These are phyloP conservation scores for Drosophila helvetica DNA, from an alignment of 2,888 invertebrate genomes.

Conservation along the genomic window DNA sequence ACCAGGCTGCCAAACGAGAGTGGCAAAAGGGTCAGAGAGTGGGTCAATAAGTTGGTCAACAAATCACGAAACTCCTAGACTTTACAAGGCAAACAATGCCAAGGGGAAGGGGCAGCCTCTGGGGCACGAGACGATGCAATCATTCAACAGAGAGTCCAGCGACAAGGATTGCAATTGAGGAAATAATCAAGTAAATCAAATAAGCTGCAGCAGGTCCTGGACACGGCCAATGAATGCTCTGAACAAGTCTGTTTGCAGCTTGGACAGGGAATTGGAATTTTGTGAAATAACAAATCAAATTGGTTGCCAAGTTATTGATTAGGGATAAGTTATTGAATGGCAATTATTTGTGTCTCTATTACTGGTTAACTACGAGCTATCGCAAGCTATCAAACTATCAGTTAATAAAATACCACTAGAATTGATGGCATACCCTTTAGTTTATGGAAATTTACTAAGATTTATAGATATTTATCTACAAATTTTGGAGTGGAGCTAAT, in stretches of 20 bases:
- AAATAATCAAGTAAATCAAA: constrained; percentile 35
- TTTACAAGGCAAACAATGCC: constrained; percentile 29
- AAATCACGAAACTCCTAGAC: constrained; percentile 10
- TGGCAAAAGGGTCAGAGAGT: neutral
- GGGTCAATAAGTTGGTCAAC: constrained; percentile 43
- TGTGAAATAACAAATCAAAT: neutral
- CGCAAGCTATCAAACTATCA: neutral
- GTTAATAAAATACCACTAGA: too few species aligned
- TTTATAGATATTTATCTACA: neutral
- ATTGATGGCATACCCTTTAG: too few species aligned
- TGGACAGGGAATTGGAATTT: neutral
- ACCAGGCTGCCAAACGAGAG: constrained; percentile 87
- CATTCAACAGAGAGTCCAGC: constrained; percentile 5
- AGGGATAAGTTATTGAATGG: neutral
- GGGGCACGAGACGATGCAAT: constrained; percentile 19
- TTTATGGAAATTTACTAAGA: too few species aligned
- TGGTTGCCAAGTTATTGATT: neutral
- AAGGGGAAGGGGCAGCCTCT: neutral
- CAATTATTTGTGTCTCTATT: too few species aligned
- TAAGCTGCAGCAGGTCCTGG: constrained; percentile 11
- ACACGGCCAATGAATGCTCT: constrained; percentile 6
- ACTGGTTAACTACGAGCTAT: too few species aligned
- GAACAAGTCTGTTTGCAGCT: neutral
- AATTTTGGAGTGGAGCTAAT: too few species aligned
- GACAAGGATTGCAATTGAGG: constrained; percentile 34